Conservation (phyloP, 2,888 invertebrate species). For the Hypena proboscidalis region DNA sequence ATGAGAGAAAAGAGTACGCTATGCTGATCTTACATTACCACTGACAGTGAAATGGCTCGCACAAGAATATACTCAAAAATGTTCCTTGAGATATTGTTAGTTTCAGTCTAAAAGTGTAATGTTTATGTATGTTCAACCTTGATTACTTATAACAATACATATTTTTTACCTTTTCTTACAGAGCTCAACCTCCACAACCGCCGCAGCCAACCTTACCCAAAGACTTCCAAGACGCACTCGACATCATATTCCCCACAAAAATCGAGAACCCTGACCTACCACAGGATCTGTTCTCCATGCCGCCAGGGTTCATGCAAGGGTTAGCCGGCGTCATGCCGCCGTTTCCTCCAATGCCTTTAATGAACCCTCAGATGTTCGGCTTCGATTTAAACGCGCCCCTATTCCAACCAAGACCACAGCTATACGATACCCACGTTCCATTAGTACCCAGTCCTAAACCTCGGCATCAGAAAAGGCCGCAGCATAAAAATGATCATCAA, state of each 20-base stretch:
- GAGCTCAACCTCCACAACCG: slow-evolving; percentile 4
- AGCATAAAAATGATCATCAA: slow-evolving; percentile 36
- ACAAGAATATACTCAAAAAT: too few relatives aligned
- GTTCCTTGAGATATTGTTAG: too few relatives aligned
- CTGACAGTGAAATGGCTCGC: too few relatives aligned
- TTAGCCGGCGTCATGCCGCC: slow-evolving; percentile 50
- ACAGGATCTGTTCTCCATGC: slow-evolving; percentile 39
- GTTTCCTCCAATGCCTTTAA: slow-evolving; percentile 49
- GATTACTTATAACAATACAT: too few relatives aligned
- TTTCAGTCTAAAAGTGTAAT: too few relatives aligned
- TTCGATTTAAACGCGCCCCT: slow-evolving; percentile 66
- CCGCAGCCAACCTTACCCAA: slow-evolving; percentile 78
- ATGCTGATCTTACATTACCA: too few relatives aligned
- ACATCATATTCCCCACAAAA: slow-evolving; percentile 86
- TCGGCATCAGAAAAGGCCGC: slow-evolving; percentile 27
- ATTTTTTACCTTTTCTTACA: background rate
- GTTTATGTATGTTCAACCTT: too few relatives aligned
- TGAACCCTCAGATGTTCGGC: slow-evolving; percentile 65
- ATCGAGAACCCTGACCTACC: slow-evolving; percentile 51
- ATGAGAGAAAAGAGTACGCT: too few relatives aligned
- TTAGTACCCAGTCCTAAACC: slow-evolving; percentile 54
- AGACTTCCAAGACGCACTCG: slow-evolving; percentile 88
- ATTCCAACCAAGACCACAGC: slow-evolving; percentile 62
- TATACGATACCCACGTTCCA: slow-evolving; percentile 75
- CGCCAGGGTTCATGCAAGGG: slow-evolving; percentile 48